These are phyloP conservation scores for Pontoporia blainvillei DNA, from an alignment of 2,113 vertebrate species.

Conservation along the genomic window DNA sequence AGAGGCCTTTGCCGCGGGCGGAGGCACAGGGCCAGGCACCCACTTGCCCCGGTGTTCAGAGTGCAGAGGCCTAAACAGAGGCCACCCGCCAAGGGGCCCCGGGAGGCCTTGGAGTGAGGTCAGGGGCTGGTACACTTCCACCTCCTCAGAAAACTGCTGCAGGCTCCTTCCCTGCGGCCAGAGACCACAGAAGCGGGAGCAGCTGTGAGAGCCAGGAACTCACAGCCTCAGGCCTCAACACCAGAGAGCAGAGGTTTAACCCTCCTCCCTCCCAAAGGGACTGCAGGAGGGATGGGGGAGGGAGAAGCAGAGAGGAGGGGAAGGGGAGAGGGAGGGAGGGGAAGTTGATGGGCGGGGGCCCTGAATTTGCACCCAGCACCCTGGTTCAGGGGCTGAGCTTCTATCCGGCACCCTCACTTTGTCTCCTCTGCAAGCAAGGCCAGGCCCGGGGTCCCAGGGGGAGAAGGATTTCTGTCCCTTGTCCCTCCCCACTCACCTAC, in stretches of 20 bases:
- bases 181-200: background rate
- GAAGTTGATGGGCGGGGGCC: no score
- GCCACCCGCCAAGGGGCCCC: background rate
- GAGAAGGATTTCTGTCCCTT: background rate
- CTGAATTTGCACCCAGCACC: background rate
- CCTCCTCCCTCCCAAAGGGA: background rate
- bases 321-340: background rate
- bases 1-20: background rate
- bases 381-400: background rate
- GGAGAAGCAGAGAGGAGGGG: background rate
- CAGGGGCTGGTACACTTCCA: background rate
- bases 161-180: background rate
- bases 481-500: no score
- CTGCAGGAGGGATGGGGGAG: no score
- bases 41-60: background rate
- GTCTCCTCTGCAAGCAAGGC: background rate
- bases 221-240: background rate
- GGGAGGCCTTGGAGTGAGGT: background rate
- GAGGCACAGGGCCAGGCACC: background rate
- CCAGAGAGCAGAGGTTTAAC: background rate
- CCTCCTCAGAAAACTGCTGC: background rate
- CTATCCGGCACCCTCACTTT: no score
- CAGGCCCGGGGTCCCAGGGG: background rate
- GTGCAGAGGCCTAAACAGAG: background rate
- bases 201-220: background rate